Evolutionary conservation across 2,113 vertebrate genomes (phyloP).

Genomic region (Seriola rivoliana): DNA sequence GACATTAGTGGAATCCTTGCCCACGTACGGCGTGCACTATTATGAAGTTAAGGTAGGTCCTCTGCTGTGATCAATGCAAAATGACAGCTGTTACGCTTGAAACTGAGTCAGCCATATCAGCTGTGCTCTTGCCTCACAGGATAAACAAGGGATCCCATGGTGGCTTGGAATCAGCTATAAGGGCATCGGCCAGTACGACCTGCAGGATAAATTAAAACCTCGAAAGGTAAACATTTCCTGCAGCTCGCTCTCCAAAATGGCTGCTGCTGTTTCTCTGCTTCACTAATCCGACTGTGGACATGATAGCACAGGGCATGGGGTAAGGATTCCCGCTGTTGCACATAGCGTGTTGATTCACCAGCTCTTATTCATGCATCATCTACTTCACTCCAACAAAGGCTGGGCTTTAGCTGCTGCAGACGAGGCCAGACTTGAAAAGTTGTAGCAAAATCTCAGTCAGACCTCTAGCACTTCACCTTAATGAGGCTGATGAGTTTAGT

Average conservation of each 20-base stretch:
- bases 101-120: conserved; percentile 13
- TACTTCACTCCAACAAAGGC: conserved; percentile 27
- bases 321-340: conserved; percentile 34
- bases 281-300: conserved; percentile 16
- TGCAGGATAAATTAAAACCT: conserved; percentile 98
- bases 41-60: conserved; percentile 96
- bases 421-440: conserved; percentile 65
- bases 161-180: conserved; percentile 99
- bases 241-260: conserved; percentile 6
- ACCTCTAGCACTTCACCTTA: background rate
- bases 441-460: background rate
- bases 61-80: conserved; percentile 35
- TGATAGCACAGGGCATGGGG: conserved; percentile 26
- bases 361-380: conserved; percentile 47
- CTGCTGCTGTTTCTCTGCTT: conserved; percentile 6
- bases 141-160: conserved; percentile 99
- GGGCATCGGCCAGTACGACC: conserved; percentile 98
- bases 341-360: conserved; percentile 61
- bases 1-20: conserved; percentile 96
- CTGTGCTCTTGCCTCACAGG: conserved; percentile 80
- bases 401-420: conserved; percentile 49
- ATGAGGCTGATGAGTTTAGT: conserved; percentile 4
- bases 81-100: conserved; percentile 32
- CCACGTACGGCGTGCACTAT: conserved; percentile 98
- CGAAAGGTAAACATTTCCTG: conserved; percentile 78